Percentiles rank a stretch among this genome's conserved stretches.
Conservation (phyloP, 2,113 vertebrate species). For the Phrynocephalus versicolor region DNA sequence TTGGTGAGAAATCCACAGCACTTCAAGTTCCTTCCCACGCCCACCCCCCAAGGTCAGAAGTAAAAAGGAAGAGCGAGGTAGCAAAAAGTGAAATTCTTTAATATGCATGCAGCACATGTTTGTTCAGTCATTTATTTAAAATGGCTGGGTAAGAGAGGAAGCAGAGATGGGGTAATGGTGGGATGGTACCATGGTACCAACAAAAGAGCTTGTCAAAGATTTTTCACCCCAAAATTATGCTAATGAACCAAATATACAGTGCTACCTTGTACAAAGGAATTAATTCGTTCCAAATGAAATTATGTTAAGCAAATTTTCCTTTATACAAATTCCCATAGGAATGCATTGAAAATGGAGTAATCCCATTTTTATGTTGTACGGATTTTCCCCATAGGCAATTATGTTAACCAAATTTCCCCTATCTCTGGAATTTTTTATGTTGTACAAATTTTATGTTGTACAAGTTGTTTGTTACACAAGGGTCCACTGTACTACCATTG, state of each 20-base stretch:
- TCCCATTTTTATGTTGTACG: too few species aligned
- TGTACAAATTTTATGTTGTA: too few species aligned
- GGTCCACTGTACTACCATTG: too few species aligned
- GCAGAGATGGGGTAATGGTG: neutral
- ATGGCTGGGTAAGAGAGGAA: neutral
- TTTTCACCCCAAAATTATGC: neutral
- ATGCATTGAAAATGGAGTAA: too few species aligned
- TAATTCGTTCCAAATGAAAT: too few species aligned
- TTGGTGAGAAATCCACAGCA: neutral
- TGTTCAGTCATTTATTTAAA: neutral
- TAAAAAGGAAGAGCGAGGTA: neutral
- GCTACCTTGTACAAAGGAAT: too few species aligned
- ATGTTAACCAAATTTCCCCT: too few species aligned
- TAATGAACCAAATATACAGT: conserved; percentile 6
- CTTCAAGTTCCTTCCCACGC: neutral
- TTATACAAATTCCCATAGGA: too few species aligned
- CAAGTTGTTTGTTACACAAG: too few species aligned
- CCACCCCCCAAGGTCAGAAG: neutral
- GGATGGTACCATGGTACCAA: neutral
- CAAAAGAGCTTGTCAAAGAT: neutral
- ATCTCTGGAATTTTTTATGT: too few species aligned
- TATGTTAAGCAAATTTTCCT: too few species aligned
- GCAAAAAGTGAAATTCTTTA: neutral
- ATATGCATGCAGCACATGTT: neutral
- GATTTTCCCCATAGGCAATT: too few species aligned